Evolutionary conservation across 2,113 vertebrate species (phyloP).

Genomic region (Chlamydotis undulata): DNA sequence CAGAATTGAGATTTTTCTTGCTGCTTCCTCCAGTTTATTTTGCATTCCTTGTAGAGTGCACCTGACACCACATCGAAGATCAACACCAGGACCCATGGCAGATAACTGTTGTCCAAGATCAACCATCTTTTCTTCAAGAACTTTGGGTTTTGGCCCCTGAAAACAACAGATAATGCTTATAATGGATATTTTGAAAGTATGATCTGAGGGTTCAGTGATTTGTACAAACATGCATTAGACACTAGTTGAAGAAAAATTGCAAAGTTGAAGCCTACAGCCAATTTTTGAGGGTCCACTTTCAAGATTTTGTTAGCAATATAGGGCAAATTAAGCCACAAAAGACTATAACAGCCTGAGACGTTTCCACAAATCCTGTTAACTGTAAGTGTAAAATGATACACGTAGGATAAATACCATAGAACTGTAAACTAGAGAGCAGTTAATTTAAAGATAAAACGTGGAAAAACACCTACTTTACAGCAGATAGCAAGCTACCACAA

Average conservation of each 20-base stretch:
- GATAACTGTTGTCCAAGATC: slow-evolving; percentile 41
- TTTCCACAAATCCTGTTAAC: not conserved
- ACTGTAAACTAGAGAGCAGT: not conserved
- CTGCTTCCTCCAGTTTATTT: slow-evolving; percentile 80
- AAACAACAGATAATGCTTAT: not conserved
- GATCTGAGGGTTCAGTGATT: not conserved
- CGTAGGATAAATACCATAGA: not conserved
- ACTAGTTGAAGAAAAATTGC: not conserved
- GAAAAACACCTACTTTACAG: not conserved
- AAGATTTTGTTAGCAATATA: not conserved
- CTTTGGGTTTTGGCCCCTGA: slow-evolving; percentile 59
- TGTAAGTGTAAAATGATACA: not conserved
- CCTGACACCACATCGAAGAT: not conserved
- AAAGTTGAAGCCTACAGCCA: not conserved
- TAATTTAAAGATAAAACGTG: not conserved
- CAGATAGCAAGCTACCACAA: not conserved
- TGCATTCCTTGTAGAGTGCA: slow-evolving; percentile 24
- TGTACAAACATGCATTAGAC: not conserved
- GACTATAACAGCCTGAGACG: not conserved
- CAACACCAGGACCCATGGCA: not conserved
- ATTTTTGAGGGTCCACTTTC: not conserved
- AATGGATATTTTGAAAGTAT: not conserved
- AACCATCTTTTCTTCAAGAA: slow-evolving; percentile 48
- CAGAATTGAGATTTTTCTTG: slow-evolving; percentile 75
- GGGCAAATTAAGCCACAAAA: not conserved